phyloP scores from a whole-genome alignment of 1,140 invertebrate species.

The Charaxes varanes region DNA sequence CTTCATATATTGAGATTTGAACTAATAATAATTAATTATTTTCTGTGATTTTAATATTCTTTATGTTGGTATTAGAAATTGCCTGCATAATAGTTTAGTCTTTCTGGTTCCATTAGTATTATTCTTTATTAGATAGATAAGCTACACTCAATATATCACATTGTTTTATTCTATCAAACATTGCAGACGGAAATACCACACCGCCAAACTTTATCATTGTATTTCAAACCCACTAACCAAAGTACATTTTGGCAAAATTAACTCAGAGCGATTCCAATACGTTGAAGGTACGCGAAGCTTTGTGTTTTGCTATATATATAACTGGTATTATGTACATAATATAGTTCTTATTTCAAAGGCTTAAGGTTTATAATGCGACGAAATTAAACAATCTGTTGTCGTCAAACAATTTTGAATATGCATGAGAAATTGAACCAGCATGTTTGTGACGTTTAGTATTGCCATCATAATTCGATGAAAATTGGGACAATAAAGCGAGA shows the following conservation, averaged over 20 bases:
- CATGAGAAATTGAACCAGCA: slow-evolving; percentile 42
- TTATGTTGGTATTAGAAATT: too few species aligned
- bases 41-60: too few species aligned
- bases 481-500: too few species aligned
- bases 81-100: too few species aligned
- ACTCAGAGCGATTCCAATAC: slow-evolving; percentile 14
- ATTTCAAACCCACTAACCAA: slow-evolving; percentile 13
- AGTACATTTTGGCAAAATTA: slow-evolving; percentile 23
- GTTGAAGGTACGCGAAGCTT: slow-evolving; percentile 4
- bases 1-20: too few species aligned
- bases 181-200: slow-evolving; percentile 11
- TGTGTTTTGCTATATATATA: slow-evolving; percentile 1
- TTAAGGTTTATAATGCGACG: slow-evolving; percentile 5
- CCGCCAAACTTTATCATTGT: slow-evolving; percentile 13
- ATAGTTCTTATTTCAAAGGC: slow-evolving; percentile 1
- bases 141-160: too few species aligned
- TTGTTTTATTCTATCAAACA: slow-evolving; percentile 13
- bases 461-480: too few species aligned
- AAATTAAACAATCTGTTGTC: slow-evolving; percentile 4
- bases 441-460: too few species aligned
- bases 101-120: too few species aligned
- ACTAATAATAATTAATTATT: too few species aligned
- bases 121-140: too few species aligned
- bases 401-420: slow-evolving; percentile 41
- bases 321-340: not conserved